Conservation (phyloP, 2,113 vertebrate species). For the Dasyprocta punctata region DNA sequence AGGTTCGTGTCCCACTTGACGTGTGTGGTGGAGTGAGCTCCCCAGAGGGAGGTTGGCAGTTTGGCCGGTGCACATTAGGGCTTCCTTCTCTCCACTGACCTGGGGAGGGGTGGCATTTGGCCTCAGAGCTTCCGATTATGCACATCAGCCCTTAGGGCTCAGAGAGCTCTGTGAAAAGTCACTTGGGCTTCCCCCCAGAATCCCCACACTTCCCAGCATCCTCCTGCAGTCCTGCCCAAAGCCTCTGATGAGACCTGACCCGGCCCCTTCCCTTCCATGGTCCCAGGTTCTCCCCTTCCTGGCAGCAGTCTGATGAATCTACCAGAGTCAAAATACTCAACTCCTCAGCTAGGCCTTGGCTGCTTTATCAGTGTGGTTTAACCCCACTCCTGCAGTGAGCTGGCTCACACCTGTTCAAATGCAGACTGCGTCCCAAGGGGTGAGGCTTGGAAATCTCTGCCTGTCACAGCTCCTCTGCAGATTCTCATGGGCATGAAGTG, state of each 20-base stretch:
- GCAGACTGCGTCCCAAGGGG: background rate
- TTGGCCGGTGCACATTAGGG: background rate
- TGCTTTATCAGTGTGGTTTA: no score
- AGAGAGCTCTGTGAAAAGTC: background rate
- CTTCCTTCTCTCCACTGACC: background rate
- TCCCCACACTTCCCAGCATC: background rate
- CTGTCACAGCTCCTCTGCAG: background rate
- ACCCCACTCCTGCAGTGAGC: background rate
- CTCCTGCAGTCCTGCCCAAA: background rate
- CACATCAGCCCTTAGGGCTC: background rate
- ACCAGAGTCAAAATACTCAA: background rate
- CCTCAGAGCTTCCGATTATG: background rate
- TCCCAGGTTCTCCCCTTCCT: background rate
- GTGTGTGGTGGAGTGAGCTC: background rate
- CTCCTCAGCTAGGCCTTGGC: background rate
- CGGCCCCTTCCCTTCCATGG: background rate
- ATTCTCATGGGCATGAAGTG: background rate
- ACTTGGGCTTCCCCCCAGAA: background rate
- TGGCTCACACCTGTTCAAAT: background rate
- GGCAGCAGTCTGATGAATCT: background rate
- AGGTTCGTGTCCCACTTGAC: background rate
- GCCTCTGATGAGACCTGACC: background rate
- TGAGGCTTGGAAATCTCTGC: background rate
- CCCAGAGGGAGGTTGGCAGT: background rate
- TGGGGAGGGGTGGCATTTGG: background rate